phyloP scores from a whole-genome alignment of 2,113 vertebrate species.

The Eulemur macaco region DNA sequence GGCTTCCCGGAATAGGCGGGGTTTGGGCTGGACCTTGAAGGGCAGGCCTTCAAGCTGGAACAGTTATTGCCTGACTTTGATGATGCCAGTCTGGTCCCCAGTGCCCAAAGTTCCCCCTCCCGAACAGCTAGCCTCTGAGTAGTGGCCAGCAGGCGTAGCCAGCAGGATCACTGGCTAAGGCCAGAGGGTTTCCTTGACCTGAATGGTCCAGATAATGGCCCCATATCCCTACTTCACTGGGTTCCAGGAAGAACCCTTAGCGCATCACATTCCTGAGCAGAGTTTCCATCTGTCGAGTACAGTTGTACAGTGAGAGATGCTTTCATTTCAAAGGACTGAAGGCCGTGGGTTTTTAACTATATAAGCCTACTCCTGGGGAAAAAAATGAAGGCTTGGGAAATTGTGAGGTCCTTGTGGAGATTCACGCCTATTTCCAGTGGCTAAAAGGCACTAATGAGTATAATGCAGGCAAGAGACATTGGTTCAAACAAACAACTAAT shows the following conservation, averaged over 20 bases:
- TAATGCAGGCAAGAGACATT: constrained; percentile 59
- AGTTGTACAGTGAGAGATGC: constrained; percentile 58
- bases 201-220: constrained; percentile 60
- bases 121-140: constrained; percentile 39
- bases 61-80: constrained; percentile 10
- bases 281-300: constrained; percentile 62
- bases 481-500: constrained; percentile 77
- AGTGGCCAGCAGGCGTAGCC: constrained; percentile 45
- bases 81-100: constrained; percentile 33
- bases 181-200: constrained; percentile 69
- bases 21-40: constrained; percentile 43
- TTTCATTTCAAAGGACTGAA: constrained; percentile 63
- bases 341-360: constrained; percentile 28
- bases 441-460: constrained; percentile 70
- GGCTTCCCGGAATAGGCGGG: constrained; percentile 30
- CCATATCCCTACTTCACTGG: constrained; percentile 60
- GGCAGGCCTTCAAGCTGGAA: constrained; percentile 58
- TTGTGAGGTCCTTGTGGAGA: constrained; percentile 62
- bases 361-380: background rate
- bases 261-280: constrained; percentile 66
- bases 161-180: constrained; percentile 59
- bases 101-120: constrained; percentile 39
- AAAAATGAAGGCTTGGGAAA: constrained; percentile 62
- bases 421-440: constrained; percentile 60
- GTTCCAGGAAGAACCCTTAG: constrained; percentile 68